Conservation (phyloP, 2,888 invertebrate species). For the Aphidius colemani region DNA sequence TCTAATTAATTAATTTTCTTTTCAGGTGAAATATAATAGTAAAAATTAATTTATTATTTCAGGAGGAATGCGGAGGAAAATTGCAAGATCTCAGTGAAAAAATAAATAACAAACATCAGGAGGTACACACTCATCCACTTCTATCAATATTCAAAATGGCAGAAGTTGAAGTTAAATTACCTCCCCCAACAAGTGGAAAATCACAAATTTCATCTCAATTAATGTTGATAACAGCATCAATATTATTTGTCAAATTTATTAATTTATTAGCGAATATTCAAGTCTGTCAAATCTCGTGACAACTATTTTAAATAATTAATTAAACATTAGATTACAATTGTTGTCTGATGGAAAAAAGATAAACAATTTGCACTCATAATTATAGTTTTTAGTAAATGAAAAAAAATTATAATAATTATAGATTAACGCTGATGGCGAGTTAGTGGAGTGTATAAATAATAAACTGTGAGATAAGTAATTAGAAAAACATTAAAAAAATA, state of each 20-base stretch:
- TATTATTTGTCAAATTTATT: too few relatives aligned
- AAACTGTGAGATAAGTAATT: not conserved
- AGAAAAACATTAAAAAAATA: not conserved
- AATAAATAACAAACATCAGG: slow-evolving; percentile 83
- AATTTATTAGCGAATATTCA: too few relatives aligned
- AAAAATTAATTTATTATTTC: slow-evolving; percentile 50
- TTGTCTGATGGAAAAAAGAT: not conserved
- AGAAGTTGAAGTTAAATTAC: slow-evolving; percentile 85
- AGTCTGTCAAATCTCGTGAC: not conserved
- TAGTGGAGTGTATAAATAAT: not conserved
- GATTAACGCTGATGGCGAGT: not conserved
- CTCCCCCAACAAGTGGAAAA: slow-evolving; percentile 58
- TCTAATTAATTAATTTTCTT: not conserved
- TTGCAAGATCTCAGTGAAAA: slow-evolving; percentile 81
- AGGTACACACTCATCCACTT: slow-evolving; percentile 83
- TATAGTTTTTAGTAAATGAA: slow-evolving; percentile 16
- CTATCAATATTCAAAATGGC: slow-evolving; percentile 92
- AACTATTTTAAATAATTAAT: not conserved
- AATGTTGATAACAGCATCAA: too few relatives aligned
- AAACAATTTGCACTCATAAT: slow-evolving; percentile 1
- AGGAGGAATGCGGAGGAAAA: slow-evolving; percentile 85
- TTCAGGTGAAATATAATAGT: slow-evolving; percentile 1
- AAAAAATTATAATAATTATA: slow-evolving; percentile 13
- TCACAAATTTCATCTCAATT: too few relatives aligned
- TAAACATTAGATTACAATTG: too few relatives aligned